phyloP scores from a whole-genome alignment of 2,797 vertebrate species.

The Pantherophis alleghaniensis region DNA sequence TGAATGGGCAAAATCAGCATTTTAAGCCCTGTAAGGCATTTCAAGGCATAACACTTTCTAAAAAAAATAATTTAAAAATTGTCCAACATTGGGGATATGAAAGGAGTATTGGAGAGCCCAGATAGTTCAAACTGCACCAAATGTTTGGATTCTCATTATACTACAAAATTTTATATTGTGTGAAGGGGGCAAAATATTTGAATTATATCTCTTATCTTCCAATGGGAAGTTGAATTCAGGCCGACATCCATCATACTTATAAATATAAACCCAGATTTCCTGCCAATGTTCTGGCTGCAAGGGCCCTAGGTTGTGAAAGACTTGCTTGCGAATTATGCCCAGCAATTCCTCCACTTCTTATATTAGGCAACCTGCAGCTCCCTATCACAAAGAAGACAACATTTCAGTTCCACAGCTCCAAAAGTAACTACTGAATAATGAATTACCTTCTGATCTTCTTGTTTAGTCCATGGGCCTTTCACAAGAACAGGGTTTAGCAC shows the following conservation, averaged over 20 bases:
- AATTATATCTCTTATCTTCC: background rate
- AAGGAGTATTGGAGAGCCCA: background rate
- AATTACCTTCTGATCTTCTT: slow-evolving; percentile 93
- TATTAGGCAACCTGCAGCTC: background rate
- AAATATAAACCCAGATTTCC: background rate
- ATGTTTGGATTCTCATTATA: background rate
- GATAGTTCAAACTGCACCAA: background rate
- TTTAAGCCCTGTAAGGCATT: background rate
- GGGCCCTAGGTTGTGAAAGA: background rate
- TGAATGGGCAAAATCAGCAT: background rate
- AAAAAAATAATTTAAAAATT: background rate
- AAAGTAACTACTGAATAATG: background rate
- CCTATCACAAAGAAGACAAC: background rate
- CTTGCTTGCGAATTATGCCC: background rate
- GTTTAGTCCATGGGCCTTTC: slow-evolving; percentile 98
- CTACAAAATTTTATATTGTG: background rate
- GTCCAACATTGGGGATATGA: background rate
- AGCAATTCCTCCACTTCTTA: background rate
- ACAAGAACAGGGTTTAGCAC: slow-evolving; percentile 94
- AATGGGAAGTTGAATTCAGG: background rate
- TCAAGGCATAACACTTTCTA: background rate
- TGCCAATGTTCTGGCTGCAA: background rate
- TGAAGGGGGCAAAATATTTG: background rate
- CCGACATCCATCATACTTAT: background rate
- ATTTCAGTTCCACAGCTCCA: no score